Percentiles rank a stretch among this genome's conserved stretches.
These are phyloP conservation scores for Paralvinella palmiformis DNA, from an alignment of 1,140 invertebrate genomes.

Conservation along the genomic window DNA sequence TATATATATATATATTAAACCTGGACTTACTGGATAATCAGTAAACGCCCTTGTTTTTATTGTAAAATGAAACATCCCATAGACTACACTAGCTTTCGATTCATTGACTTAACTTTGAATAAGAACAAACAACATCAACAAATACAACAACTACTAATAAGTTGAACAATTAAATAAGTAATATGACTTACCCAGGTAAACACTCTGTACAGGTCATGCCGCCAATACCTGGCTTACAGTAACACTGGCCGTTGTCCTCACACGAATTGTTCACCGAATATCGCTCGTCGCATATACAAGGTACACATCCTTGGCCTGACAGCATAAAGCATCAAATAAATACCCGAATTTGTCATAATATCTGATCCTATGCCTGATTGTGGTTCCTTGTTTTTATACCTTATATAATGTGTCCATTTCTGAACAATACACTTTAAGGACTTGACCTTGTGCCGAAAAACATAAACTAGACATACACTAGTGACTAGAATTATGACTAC, in stretches of 20 bases:
- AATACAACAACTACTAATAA: not conserved
- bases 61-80: not conserved
- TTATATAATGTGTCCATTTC: too few relatives aligned
- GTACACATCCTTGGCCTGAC: slow-evolving; percentile 68
- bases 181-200: slow-evolving; percentile 14
- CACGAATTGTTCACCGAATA: slow-evolving; percentile 67
- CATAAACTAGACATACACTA: not conserved
- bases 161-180: not conserved
- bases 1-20: too few relatives aligned
- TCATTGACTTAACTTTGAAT: not conserved
- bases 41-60: not conserved
- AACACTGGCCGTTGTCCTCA: slow-evolving; percentile 66
- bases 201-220: slow-evolving; percentile 72
- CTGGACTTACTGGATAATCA: too few relatives aligned
- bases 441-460: too few relatives aligned
- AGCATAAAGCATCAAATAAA: too few relatives aligned
- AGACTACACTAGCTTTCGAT: not conserved
- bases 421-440: too few relatives aligned
- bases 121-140: not conserved
- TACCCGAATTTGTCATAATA: too few relatives aligned
- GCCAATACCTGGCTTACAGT: slow-evolving; percentile 73
- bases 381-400: too few relatives aligned
- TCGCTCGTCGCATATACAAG: slow-evolving; percentile 70
- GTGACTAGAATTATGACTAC: too few relatives aligned
- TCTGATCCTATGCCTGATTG: too few relatives aligned